phyloP scores from a whole-genome alignment of 2,888 invertebrate species.

The Lasiommata megera region DNA sequence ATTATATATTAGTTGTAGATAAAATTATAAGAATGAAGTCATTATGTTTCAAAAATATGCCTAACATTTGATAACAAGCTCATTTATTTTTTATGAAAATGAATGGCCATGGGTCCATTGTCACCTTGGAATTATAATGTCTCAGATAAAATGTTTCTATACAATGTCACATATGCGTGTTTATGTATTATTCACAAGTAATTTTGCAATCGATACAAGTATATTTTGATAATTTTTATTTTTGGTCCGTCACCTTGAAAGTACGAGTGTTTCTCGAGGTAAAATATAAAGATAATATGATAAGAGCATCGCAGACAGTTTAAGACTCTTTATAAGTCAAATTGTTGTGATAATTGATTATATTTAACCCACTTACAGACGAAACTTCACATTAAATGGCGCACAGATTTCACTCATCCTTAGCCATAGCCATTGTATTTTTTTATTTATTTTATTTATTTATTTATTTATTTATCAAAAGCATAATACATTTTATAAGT shows the following conservation, averaged over 20 bases:
- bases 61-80: not conserved
- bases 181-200: slow-evolving; percentile 10
- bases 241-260: slow-evolving; percentile 8
- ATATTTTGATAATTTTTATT: slow-evolving; percentile 14
- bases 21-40: too few relatives aligned
- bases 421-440: too few relatives aligned
- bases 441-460: too few relatives aligned
- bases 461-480: too few relatives aligned
- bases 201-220: slow-evolving; percentile 12
- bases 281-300: not conserved
- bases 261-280: slow-evolving; percentile 2
- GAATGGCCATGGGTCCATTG: not conserved
- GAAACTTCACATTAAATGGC: too few relatives aligned
- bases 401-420: too few relatives aligned
- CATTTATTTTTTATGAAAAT: not conserved
- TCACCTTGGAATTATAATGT: not conserved
- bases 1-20: too few relatives aligned
- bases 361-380: too few relatives aligned
- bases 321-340: not conserved
- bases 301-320: not conserved
- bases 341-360: not conserved
- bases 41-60: too few relatives aligned
- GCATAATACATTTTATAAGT: too few relatives aligned
- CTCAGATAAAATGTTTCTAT: not conserved
- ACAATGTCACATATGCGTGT: slow-evolving; percentile 3